Evolutionary conservation across 1,140 invertebrate species (phyloP).

Genomic region (Diorhabda carinulata): DNA sequence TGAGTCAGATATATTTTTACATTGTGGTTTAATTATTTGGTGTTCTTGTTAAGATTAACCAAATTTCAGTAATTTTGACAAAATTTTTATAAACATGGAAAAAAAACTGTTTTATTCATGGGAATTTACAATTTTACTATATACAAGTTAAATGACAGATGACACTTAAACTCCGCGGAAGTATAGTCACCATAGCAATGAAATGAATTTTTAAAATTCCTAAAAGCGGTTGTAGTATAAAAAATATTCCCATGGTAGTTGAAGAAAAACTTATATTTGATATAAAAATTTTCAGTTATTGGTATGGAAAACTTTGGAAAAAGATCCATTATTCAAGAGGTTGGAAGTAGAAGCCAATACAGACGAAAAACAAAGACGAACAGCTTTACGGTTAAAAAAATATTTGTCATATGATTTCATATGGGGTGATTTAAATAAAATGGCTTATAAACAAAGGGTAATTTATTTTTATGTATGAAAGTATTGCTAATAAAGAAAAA

Average conservation of each 20-base stretch:
- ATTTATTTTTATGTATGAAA: slow-evolving; percentile 32
- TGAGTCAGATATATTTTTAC: slow-evolving; percentile 42
- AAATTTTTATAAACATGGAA: too few relatives aligned
- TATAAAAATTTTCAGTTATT: slow-evolving; percentile 60
- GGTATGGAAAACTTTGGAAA: slow-evolving; percentile 75
- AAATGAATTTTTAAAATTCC: not conserved
- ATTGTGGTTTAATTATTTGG: not conserved
- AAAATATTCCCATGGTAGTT: not conserved
- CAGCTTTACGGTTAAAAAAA: slow-evolving; percentile 59
- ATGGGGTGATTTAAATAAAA: slow-evolving; percentile 54
- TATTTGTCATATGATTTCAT: slow-evolving; percentile 48
- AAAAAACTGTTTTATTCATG: too few relatives aligned
- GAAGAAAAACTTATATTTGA: not conserved
- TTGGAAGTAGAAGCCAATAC: slow-evolving; percentile 54
- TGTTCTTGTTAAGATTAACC: not conserved
- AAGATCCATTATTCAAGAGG: slow-evolving; percentile 74
- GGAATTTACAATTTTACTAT: too few relatives aligned
- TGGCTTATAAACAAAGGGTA: slow-evolving; percentile 62
- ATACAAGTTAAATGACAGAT: too few relatives aligned
- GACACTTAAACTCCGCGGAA: not conserved
- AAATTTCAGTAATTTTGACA: too few relatives aligned
- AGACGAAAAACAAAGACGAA: slow-evolving; percentile 68
- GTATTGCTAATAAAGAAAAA: not conserved
- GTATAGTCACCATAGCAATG: not conserved
- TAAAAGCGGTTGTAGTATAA: not conserved